Percentiles rank a stretch among this genome's conserved stretches.
Conservation (phyloP, 2,888 invertebrate species). For the Yponomeuta plumbellus region DNA sequence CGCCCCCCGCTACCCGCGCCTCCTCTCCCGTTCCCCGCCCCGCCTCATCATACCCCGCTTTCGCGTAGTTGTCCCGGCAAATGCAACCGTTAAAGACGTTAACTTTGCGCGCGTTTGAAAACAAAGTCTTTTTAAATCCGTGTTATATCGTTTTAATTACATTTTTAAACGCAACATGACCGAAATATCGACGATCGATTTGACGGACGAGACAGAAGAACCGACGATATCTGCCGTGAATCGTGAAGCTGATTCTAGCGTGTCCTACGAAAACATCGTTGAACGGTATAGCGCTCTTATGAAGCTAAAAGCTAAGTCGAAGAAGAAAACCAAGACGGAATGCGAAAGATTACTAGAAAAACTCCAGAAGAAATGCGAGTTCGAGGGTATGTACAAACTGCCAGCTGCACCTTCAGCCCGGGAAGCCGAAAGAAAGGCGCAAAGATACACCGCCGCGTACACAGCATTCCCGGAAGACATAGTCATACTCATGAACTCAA, state of each 20-base stretch:
- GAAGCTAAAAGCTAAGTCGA: background rate
- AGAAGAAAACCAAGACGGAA: background rate
- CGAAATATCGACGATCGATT: background rate
- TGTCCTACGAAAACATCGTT: background rate
- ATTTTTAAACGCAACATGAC: no score
- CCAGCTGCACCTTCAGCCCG: background rate
- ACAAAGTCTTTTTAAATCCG: background rate
- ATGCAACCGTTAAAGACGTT: background rate
- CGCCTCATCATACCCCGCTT: no score
- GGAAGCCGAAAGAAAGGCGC: background rate
- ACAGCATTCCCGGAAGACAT: background rate
- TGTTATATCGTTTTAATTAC: background rate
- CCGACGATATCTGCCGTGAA: background rate
- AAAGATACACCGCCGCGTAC: background rate
- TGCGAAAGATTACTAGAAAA: background rate
- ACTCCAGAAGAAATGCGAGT: background rate
- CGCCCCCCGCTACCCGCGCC: background rate
- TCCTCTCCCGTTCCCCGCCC: background rate
- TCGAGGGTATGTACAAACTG: background rate
- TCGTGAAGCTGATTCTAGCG: no score
- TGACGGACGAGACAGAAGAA: background rate
- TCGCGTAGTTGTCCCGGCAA: background rate
- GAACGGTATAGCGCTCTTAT: no score
- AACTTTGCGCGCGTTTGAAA: background rate
- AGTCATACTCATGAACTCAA: background rate